Percentiles rank a stretch among this genome's conserved stretches.
These are phyloP conservation scores for Atherinosoma microstoma DNA, from an alignment of 2,797 vertebrate genomes.

Conservation along the genomic window DNA sequence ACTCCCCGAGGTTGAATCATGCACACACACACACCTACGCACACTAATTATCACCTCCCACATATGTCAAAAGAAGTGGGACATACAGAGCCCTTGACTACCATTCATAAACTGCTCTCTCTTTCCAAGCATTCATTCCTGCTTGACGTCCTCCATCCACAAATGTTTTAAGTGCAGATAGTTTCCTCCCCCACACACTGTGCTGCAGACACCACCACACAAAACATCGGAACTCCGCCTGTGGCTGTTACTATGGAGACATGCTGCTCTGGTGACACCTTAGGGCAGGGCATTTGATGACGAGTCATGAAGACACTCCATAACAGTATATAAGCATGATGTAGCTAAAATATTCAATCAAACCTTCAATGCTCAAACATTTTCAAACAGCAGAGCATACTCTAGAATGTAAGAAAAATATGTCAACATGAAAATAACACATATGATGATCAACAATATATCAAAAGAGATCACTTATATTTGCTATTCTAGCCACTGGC, in stretches of 20 bases:
- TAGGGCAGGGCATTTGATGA: conserved; percentile 3
- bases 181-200: conserved; percentile 38
- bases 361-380: background rate
- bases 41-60: conserved; percentile 36
- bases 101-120: conserved; percentile 42
- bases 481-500: background rate
- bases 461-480: background rate
- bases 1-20: conserved; percentile 28
- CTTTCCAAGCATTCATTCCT: background rate
- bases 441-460: background rate
- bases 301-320: background rate
- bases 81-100: conserved; percentile 2
- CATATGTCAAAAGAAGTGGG: conserved; percentile 17
- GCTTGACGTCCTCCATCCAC: conserved; percentile 7
- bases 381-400: background rate
- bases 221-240: conserved; percentile 47
- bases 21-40: conserved; percentile 14
- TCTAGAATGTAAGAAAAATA: background rate
- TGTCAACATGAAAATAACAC: background rate
- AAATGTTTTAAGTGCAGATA: conserved; percentile 17
- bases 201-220: conserved; percentile 39
- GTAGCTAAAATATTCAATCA: background rate
- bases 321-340: background rate
- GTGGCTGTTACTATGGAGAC: conserved; percentile 60
- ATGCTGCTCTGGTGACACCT: conserved; percentile 42